Base-by-base conservation (phyloP, 2,888 invertebrate species). In the Diarsia brunnea region DNA sequence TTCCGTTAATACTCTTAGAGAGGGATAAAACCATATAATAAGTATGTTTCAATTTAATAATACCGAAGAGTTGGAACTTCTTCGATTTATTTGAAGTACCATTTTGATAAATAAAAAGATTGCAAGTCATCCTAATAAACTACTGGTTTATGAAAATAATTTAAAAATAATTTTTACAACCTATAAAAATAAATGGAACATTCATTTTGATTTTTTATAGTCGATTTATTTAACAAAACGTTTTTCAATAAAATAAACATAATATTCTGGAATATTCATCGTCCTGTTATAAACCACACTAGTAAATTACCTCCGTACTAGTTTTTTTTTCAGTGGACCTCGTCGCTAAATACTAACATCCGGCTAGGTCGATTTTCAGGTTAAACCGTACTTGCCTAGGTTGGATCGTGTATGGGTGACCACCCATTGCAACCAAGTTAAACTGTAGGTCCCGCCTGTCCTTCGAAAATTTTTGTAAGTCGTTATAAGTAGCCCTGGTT, bases 31-130 rank as follows among this genome's bases (percentile, higher is more conserved):
- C n/a, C n/a, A n/a, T n/a, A n/a, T n/a, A n/a, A n/a, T n/a, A n/a
- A n/a, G n/a, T 14, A 67, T 80, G 51, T 1, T 58, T n/a, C 12
- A 49, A 24, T 55, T 67, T 74, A 67, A 74, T 66, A 16, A 55
- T 8, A 45, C 61, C 19, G 21, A 31, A 65, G 14, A 51, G 21
- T 19, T 58, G 21, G 16, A 69, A 61, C 21, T 47, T 12, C 10
- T n/a, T 31, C 19, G 1, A 27, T 14, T 10, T n/a, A 43, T 27
- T 16, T 16, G 16, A 43, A 70, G 7, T 14, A n/a, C 8, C 16
- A n/a, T 45, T 45, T 53, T 27, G 27, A 14, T 14, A 7, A 2
- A n/a, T 7, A 31, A 47, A 38, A 49, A 1, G 2, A 12, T 27
- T 4, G 5, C 11, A 11, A 10, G 21, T 51, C 14, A 14, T 7